Evolutionary conservation across 2,113 vertebrate genomes (phyloP).

Genomic region (Alectura lathami): DNA sequence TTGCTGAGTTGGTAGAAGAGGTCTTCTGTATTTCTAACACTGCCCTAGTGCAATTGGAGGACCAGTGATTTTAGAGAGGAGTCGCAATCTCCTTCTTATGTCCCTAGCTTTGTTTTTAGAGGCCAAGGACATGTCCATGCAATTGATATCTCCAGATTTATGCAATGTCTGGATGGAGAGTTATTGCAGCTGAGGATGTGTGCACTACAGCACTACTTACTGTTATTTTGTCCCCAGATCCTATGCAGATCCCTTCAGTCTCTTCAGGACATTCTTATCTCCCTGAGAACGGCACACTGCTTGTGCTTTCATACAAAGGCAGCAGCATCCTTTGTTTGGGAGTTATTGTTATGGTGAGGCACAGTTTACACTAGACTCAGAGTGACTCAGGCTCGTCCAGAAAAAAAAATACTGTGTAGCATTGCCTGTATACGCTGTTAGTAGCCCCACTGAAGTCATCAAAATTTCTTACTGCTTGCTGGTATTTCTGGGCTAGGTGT

Average conservation of each 20-base stretch:
- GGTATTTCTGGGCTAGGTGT: neutral
- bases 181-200: neutral
- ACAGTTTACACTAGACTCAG: neutral
- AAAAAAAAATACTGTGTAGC: neutral
- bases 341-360: neutral
- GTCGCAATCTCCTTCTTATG: neutral
- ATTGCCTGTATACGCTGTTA: neutral
- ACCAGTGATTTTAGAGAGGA: neutral
- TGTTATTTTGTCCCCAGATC: neutral
- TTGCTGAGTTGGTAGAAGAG: neutral
- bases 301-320: neutral
- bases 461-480: neutral
- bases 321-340: neutral
- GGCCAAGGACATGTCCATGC: accelerated
- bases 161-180: neutral
- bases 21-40: neutral
- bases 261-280: neutral
- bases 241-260: neutral
- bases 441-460: neutral
- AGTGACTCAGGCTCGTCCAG: neutral
- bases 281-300: accelerated
- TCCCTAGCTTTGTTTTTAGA: neutral
- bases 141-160: neutral
- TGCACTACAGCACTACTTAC: neutral
- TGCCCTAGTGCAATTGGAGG: neutral